Evolutionary conservation across 2,797 vertebrate species (phyloP).

Genomic region (Trachurus trachurus): DNA sequence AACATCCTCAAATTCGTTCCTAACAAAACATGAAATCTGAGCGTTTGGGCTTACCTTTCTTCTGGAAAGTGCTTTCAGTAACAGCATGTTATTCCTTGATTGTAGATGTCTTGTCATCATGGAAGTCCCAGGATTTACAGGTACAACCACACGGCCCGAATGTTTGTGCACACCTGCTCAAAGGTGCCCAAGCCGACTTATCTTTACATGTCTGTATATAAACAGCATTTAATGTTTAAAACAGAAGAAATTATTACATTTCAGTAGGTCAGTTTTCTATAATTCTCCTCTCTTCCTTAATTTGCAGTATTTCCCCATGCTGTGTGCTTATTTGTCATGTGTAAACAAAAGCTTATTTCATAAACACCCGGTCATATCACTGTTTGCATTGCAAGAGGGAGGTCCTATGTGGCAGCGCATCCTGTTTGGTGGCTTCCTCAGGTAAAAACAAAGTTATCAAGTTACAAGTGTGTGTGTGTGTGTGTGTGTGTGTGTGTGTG

Average conservation of each 20-base stretch:
- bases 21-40: background rate
- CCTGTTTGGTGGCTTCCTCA: constrained; percentile 35
- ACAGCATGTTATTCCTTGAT: background rate
- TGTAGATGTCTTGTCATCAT: background rate
- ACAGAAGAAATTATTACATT: background rate
- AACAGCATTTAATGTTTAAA: background rate
- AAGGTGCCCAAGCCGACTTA: background rate
- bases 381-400: background rate
- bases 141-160: background rate
- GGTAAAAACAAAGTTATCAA: background rate
- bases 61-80: background rate
- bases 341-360: background rate
- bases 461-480: too few relatives aligned
- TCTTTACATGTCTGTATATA: background rate
- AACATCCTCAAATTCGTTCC: background rate
- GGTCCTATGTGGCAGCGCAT: constrained; percentile 12
- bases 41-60: constrained; percentile 39
- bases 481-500: too few relatives aligned
- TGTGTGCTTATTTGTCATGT: background rate
- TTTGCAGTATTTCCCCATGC: background rate
- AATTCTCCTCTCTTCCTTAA: background rate
- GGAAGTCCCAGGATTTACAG: constrained; percentile 26
- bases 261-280: too few relatives aligned
- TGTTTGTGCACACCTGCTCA: too few relatives aligned
- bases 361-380: background rate